Percentiles rank a stretch among this genome's conserved stretches.
These are phyloP conservation scores for Hassar affinis DNA, from an alignment of 2,113 vertebrate genomes.

Conservation along the genomic window DNA sequence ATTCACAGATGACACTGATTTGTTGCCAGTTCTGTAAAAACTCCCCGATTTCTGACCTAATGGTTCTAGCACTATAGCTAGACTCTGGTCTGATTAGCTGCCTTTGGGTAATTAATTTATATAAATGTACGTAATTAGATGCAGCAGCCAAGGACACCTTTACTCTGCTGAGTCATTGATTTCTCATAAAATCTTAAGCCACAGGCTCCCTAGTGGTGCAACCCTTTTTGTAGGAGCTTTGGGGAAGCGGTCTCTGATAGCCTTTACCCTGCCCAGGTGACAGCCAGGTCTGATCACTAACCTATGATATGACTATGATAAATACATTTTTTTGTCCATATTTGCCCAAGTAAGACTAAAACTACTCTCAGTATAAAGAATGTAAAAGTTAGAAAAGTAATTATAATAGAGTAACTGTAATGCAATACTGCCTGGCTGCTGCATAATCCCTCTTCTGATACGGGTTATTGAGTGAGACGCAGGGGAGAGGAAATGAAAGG, in stretches of 20 bases:
- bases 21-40: background rate
- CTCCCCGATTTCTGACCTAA: background rate
- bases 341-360: background rate
- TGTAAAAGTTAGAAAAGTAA: background rate
- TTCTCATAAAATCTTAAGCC: background rate
- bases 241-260: no score
- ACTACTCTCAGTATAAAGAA: background rate
- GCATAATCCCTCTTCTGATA: background rate
- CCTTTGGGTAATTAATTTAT: background rate
- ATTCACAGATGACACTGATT: no score
- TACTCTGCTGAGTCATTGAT: background rate
- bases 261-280: background rate
- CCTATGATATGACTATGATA: background rate
- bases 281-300: background rate
- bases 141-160: background rate
- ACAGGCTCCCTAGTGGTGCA: background rate
- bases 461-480: constrained; percentile 19
- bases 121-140: background rate
- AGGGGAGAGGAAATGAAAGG: background rate
- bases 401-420: background rate
- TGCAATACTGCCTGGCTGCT: background rate
- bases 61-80: background rate
- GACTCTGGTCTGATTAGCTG: background rate
- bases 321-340: background rate
- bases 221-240: background rate